These are phyloP conservation scores for Megalopta genalis DNA, from an alignment of 1,140 invertebrate species.

Conservation along the genomic window DNA sequence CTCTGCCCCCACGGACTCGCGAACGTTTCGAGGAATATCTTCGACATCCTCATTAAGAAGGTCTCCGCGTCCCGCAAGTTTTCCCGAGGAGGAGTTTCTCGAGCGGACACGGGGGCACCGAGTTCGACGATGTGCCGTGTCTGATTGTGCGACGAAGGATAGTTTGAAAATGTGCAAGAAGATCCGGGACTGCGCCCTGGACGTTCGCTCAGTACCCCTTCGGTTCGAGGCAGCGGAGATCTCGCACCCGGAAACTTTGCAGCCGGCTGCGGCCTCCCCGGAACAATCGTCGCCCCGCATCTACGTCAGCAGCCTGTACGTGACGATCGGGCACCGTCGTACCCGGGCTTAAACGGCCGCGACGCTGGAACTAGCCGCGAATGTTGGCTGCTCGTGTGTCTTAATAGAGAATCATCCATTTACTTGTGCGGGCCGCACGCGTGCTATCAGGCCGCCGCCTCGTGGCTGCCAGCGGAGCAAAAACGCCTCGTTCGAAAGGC, in stretches of 20 bases:
- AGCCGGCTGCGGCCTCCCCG: conserved; percentile 61
- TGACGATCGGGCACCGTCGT: conserved; percentile 66
- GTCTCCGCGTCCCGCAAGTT: background rate
- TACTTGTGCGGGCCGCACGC: conserved; percentile 7
- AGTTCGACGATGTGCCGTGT: too few species aligned
- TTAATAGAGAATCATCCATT: conserved; percentile 24
- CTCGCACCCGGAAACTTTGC: background rate
- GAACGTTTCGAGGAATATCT: background rate
- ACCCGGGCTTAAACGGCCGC: background rate
- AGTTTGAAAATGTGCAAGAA: conserved; percentile 64
- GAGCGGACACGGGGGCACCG: background rate
- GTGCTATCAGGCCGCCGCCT: conserved; percentile 4
- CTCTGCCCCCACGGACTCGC: conserved; percentile 10
- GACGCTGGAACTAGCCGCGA: background rate
- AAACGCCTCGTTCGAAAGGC: background rate
- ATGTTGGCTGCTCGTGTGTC: background rate
- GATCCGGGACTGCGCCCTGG: background rate
- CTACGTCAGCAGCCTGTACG: conserved; percentile 68
- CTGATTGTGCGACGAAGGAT: background rate
- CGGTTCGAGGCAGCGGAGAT: background rate
- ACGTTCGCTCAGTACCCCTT: conserved; percentile 20
- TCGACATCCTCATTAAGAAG: too few species aligned
- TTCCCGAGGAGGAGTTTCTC: background rate
- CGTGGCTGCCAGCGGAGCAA: background rate
- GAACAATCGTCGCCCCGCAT: conserved; percentile 68